Percentiles rank a stretch among this genome's conserved stretches.
Conservation (phyloP, 2,113 vertebrate species). For the Ellobius talpinus region DNA sequence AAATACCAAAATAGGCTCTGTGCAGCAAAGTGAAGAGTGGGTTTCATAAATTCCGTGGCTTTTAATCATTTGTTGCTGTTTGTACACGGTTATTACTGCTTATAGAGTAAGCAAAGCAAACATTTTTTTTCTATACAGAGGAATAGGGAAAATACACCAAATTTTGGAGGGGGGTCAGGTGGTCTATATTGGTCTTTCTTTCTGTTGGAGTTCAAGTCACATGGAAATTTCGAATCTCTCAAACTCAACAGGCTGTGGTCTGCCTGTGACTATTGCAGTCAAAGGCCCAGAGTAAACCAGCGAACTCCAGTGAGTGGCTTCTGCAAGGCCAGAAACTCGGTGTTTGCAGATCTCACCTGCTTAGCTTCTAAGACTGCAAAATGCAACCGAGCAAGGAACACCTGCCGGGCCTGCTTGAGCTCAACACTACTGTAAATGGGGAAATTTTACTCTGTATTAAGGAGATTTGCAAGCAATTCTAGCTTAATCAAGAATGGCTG, state of each 20-base stretch:
- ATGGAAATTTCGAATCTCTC: constrained; percentile 20
- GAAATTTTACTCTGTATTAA: constrained; percentile 14
- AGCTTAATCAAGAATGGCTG: constrained; percentile 38
- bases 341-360: not conserved
- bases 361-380: not conserved
- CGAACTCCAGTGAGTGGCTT: not conserved
- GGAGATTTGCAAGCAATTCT: not conserved
- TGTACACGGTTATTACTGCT: constrained; percentile 35
- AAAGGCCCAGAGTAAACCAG: not conserved
- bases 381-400: not conserved
- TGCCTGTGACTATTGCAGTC: not conserved
- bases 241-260: constrained; percentile 14
- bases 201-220: not conserved
- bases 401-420: not conserved
- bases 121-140: constrained; percentile 2
- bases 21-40: not conserved
- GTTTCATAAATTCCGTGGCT: not conserved
- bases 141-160: not conserved
- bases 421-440: constrained; percentile 14
- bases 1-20: constrained; percentile 13
- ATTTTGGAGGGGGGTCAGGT: not conserved
- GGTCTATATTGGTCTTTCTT: not conserved
- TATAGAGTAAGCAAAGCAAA: not conserved
- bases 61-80: constrained; percentile 58
- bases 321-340: not conserved